phyloP scores from a whole-genome alignment of 2,888 invertebrate species.

The Marasmarcha lunaedactyla region DNA sequence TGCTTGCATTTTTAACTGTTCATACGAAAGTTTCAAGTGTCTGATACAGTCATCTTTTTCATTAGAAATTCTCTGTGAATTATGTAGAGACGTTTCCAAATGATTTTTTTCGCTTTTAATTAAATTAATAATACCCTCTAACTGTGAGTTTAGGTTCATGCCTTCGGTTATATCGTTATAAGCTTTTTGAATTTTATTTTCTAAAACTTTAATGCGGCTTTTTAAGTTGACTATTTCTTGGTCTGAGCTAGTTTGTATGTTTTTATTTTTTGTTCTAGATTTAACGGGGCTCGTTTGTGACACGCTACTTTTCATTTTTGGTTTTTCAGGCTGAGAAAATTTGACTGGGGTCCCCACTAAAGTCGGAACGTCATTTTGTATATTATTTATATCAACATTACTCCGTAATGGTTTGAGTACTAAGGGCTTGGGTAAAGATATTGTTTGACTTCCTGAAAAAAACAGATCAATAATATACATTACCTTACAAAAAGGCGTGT shows the following conservation, averaged over 20 bases:
- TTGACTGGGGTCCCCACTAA: slow-evolving; percentile 5
- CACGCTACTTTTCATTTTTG: too few relatives aligned
- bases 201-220: slow-evolving; percentile 35
- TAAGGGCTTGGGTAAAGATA: slow-evolving; percentile 35
- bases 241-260: slow-evolving; percentile 38
- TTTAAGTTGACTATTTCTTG: slow-evolving; percentile 3
- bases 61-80: slow-evolving; percentile 28
- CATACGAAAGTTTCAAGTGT: slow-evolving; percentile 9
- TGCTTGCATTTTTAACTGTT: slow-evolving; percentile 29
- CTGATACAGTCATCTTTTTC: slow-evolving; percentile 29
- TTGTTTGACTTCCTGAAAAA: slow-evolving; percentile 40
- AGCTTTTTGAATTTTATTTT: slow-evolving; percentile 12
- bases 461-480: background rate
- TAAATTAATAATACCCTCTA: background rate
- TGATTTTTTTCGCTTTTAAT: slow-evolving; percentile 43
- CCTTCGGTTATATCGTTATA: too few relatives aligned
- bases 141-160: too few relatives aligned
- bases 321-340: slow-evolving; percentile 8
- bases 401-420: slow-evolving; percentile 6
- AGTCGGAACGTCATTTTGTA: slow-evolving; percentile 6
- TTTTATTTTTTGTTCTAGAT: slow-evolving; percentile 18
- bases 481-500: too few relatives aligned
- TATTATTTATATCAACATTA: slow-evolving; percentile 12
- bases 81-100: slow-evolving; percentile 33
- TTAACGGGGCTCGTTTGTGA: too few relatives aligned